These are phyloP conservation scores for Erythrocercus mccallii DNA, from an alignment of 2,113 vertebrate species.

Conservation along the genomic window DNA sequence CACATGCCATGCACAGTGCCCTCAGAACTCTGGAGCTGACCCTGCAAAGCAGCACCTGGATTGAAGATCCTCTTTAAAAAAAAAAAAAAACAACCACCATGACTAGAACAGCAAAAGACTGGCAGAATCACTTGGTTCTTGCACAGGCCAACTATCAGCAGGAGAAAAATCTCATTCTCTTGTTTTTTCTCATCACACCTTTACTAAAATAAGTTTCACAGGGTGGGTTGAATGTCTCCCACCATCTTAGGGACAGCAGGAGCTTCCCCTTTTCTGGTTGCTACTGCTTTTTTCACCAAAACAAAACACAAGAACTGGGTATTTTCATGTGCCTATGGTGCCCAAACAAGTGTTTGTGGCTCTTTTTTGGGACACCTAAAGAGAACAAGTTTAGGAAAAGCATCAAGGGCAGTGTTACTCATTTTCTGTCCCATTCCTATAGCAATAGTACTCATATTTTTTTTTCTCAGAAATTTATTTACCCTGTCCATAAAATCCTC, in stretches of 20 bases:
- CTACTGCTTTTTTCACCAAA: background rate
- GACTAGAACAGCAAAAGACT: background rate
- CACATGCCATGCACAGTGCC: background rate
- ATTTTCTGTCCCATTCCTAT: background rate
- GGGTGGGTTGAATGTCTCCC: background rate
- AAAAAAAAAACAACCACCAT: background rate
- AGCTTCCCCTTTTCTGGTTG: background rate
- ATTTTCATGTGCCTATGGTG: fast-evolving
- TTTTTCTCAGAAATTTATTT: background rate
- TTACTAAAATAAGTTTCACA: background rate
- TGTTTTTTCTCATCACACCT: background rate
- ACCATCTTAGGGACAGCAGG: background rate
- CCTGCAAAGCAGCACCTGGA: background rate
- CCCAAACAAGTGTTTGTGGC: background rate
- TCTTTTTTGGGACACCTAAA: background rate
- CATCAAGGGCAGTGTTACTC: background rate
- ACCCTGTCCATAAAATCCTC: background rate
- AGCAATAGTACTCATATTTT: background rate
- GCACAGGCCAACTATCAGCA: background rate
- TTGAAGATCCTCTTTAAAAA: background rate
- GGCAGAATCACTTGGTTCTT: background rate
- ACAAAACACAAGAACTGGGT: background rate
- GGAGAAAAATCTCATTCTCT: background rate
- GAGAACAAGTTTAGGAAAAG: background rate
- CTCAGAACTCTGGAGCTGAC: background rate